A percentile compares a stretch with the other conserved stretches of the same genome.
These are phyloP conservation scores for Melopsittacus undulatus DNA, from an alignment of 2,797 vertebrate species.

Conservation along the genomic window DNA sequence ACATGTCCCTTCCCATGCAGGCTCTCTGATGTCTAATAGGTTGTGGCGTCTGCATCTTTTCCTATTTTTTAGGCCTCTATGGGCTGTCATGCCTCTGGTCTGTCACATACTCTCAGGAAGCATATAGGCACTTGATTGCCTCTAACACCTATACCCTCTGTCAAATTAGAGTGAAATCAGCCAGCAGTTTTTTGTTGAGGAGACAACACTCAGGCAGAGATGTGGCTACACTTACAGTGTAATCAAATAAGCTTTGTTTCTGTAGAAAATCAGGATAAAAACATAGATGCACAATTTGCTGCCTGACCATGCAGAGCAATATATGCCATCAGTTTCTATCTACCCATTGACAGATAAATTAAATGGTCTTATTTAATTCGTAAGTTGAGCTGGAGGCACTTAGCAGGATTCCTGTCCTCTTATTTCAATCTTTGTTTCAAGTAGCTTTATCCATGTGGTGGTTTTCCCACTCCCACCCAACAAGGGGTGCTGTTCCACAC, in stretches of 20 bases:
- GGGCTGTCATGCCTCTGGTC: not conserved
- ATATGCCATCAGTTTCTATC: constrained; percentile 47
- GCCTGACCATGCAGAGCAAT: constrained; percentile 7
- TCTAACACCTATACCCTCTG: not conserved
- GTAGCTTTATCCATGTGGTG: not conserved
- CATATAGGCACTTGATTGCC: not conserved
- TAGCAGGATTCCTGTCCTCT: not conserved
- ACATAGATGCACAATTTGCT: constrained; percentile 61
- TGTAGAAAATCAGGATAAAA: constrained; percentile 58
- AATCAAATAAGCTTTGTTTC: constrained; percentile 54
- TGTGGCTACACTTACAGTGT: not conserved
- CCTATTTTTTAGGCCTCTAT: not conserved
- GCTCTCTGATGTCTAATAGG: not conserved
- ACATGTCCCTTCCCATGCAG: rapidly evolving
- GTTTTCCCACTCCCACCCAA: not conserved
- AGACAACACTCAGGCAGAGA: constrained; percentile 20
- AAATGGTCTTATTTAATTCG: constrained; percentile 35
- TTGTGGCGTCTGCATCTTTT: not conserved
- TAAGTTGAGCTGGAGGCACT: not conserved
- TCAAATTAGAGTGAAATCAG: constrained; percentile 30
- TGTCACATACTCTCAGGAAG: not conserved
- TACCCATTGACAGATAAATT: constrained; percentile 58
- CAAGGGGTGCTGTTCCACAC: not conserved
- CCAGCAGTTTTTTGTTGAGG: not conserved
- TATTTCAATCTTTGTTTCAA: not conserved